These are phyloP conservation scores for Listronotus oregonensis DNA, from an alignment of 1,140 invertebrate genomes.

Conservation along the genomic window DNA sequence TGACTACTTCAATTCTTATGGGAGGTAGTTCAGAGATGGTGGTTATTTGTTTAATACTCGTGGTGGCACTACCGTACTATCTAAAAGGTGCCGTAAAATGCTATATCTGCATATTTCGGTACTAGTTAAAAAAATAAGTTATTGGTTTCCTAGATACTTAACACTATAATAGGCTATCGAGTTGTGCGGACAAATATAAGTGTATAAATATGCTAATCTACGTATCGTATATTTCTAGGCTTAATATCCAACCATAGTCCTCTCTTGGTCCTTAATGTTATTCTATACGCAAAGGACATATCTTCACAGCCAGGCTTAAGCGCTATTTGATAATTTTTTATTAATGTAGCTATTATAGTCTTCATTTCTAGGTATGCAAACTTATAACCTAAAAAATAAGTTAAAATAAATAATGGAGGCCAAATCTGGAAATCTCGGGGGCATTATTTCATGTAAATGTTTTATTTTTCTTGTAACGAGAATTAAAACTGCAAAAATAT, in stretches of 20 bases:
- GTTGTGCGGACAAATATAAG: no score
- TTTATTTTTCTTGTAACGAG: not conserved
- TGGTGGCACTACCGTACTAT: no score
- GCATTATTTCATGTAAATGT: not conserved
- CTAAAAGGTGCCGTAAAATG: no score
- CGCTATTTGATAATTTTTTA: constrained; percentile 64
- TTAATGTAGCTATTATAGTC: constrained; percentile 66
- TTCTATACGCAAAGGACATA: constrained; percentile 58
- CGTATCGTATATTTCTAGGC: constrained; percentile 15
- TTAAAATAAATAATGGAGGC: not conserved
- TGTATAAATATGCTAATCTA: not conserved
- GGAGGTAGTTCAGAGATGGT: no score
- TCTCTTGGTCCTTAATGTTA: constrained; percentile 62
- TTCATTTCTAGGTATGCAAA: constrained; percentile 78
- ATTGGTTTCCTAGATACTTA: no score
- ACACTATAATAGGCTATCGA: no score
- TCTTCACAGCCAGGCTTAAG: constrained; percentile 58
- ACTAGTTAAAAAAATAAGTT: no score
- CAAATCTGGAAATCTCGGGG: not conserved
- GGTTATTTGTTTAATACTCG: no score
- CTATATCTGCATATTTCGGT: no score
- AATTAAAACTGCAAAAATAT: constrained; percentile 2
- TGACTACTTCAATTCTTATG: no score
- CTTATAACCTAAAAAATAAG: constrained; percentile 62
- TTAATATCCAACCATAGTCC: constrained; percentile 58